Percentiles rank a stretch among this genome's conserved stretches.
Conservation (phyloP, 1,140 invertebrate species). For the Zophobas atratus region DNA sequence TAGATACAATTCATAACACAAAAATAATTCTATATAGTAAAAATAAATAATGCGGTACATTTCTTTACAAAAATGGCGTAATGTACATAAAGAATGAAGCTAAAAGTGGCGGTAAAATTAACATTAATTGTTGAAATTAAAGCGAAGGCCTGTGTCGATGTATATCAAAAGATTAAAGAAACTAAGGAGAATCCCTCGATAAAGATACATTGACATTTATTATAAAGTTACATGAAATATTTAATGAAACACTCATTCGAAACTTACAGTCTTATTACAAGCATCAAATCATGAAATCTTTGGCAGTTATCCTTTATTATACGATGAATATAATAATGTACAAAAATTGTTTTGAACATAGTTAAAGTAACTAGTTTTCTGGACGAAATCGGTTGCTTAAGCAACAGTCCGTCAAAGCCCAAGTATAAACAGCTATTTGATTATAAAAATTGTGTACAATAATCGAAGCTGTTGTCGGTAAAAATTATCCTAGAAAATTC, state of each 20-base stretch:
- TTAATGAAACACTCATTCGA: constrained; percentile 32
- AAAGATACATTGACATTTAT: constrained; percentile 51
- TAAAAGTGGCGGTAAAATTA: background rate
- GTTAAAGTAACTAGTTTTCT: constrained; percentile 10
- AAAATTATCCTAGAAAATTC: constrained; percentile 46
- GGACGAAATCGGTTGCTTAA: constrained; percentile 30
- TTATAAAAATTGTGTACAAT: constrained; percentile 44
- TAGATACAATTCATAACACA: constrained; percentile 34
- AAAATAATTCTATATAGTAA: constrained; percentile 42
- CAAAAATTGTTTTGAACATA: constrained; percentile 42
- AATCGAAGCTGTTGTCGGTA: constrained; percentile 41
- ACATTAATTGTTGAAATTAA: constrained; percentile 14
- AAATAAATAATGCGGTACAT: constrained; percentile 40
- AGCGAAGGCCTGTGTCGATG: constrained; percentile 52
- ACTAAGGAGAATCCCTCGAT: constrained; percentile 24
- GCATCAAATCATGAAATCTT: constrained; percentile 51
- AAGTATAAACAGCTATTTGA: constrained; percentile 42
- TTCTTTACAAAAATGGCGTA: constrained; percentile 28
- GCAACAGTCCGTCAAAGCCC: constrained; percentile 8
- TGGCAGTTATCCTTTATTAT: constrained; percentile 57
- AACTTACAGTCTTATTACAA: constrained; percentile 45
- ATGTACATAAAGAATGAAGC: constrained; percentile 40
- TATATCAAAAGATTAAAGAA: constrained; percentile 34
- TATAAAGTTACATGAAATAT: constrained; percentile 47
- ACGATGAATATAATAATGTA: constrained; percentile 50